phyloP scores from a whole-genome alignment of 2,888 invertebrate genomes.

The Rotaria socialis region DNA sequence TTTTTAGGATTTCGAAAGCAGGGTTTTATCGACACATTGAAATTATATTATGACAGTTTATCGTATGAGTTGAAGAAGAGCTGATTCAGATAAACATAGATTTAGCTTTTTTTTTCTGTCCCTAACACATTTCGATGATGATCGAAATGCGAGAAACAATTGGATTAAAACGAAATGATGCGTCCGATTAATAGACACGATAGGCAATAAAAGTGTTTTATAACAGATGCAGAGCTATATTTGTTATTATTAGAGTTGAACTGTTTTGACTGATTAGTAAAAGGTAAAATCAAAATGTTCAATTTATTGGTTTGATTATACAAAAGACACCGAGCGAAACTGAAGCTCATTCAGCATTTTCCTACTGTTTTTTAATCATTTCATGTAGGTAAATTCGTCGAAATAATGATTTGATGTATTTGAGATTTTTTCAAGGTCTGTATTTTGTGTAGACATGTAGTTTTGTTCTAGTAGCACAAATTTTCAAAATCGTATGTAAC shows the following conservation, averaged over 20 bases:
- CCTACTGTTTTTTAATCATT: too few species aligned
- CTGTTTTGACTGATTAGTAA: not conserved
- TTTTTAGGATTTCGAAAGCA: too few species aligned
- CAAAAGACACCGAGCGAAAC: too few species aligned
- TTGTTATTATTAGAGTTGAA: not conserved
- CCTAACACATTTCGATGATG: not conserved
- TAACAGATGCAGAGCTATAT: not conserved
- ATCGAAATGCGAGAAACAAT: not conserved
- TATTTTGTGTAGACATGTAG: too few species aligned
- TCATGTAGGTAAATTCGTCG: too few species aligned
- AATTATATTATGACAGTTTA: not conserved
- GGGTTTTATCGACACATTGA: constrained; percentile 9
- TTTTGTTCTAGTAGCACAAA: too few species aligned
- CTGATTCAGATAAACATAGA: not conserved
- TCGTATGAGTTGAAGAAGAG: not conserved
- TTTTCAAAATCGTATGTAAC: too few species aligned
- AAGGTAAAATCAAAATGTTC: too few species aligned
- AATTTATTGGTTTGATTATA: too few species aligned
- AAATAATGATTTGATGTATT: too few species aligned
- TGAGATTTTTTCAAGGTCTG: too few species aligned
- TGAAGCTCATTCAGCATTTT: too few species aligned
- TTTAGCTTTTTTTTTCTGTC: not conserved
- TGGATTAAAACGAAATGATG: not conserved
- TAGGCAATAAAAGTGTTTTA: not conserved
- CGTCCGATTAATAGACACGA: not conserved